Percentiles rank a stretch among this genome's conserved stretches.
Conservation (phyloP, 1,140 invertebrate species). For the Aricia agestis region DNA sequence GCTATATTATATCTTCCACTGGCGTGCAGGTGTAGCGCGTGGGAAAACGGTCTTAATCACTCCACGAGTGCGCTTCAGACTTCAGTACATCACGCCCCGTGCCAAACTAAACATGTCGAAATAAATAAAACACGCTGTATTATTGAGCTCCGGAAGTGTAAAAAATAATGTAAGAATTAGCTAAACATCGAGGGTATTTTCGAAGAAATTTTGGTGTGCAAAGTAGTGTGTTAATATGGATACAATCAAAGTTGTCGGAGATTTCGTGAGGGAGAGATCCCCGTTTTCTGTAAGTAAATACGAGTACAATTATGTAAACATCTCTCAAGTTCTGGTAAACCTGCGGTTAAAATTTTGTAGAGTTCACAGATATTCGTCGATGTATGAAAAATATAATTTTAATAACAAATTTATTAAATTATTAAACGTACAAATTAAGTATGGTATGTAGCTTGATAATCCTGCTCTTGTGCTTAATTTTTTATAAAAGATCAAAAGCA, state of each 20-base stretch:
- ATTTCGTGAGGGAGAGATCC: constrained; percentile 61
- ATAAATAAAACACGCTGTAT: not conserved
- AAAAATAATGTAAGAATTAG: not conserved
- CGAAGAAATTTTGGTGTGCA: not conserved
- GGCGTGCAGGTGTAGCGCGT: not conserved
- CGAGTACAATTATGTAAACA: not conserved
- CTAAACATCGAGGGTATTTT: not conserved
- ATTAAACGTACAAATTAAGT: too few species aligned
- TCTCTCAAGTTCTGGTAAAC: too few species aligned
- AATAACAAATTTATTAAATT: too few species aligned
- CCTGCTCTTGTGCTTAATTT: too few species aligned
- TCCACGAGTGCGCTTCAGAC: constrained; percentile 3
- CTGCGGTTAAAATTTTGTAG: too few species aligned
- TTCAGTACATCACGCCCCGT: not conserved
- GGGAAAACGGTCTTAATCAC: constrained; percentile 5
- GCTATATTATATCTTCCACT: not conserved
- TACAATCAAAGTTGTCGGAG: constrained; percentile 62
- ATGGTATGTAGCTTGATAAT: too few species aligned
- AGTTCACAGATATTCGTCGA: too few species aligned
- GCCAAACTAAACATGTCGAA: not conserved
- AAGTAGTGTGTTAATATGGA: constrained; percentile 43
- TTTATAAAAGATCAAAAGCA: too few species aligned
- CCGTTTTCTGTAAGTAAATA: constrained; percentile 63
- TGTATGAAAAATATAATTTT: too few species aligned
- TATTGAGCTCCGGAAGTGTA: not conserved